Base-by-base conservation (phyloP, 2,888 invertebrate genomes). In the Phlogophora meticulosa region DNA sequence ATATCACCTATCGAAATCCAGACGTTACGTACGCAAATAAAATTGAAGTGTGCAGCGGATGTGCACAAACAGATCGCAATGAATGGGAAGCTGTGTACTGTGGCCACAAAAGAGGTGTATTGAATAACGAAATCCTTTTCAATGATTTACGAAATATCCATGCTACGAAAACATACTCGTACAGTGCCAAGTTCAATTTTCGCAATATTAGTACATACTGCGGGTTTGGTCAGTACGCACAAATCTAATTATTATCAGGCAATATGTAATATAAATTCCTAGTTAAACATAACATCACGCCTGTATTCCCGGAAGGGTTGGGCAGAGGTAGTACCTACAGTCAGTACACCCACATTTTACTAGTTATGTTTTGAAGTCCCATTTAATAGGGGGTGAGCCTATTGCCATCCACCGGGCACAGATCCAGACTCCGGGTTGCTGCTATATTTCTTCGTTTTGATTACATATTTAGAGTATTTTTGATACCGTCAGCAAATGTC, bases 51-150 rank as follows among this genome's bases (percentile, higher is more conserved):
- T 62, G 43, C 48, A 57, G 49, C 82, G 76, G 72, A 80, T 72
- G 63, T 53, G 24, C 24, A 61, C 70, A 80, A 76, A 80, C 80
- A 58, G 61, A 66, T 69, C 36, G 64, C 36, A 62, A 52, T 45
- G 40, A 48, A 13, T 42, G 52, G 34, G 48, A 56, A 51, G 22
- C 42, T 46, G 55, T 38, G 43, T 20, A 46, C 53, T 46, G 57
- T 38, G 42, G 52, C 40, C 28, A 51, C 68, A 43, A 64, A 38
- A 40, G 57, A 61, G 38, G 45, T 45, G 74, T 32, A 55, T 58
- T 74, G 48, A 58, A 45, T 15, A 13, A 36, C 28, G 11, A 38
- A 51, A 9, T 9, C 15, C 42, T 20, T 73, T 40, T 22, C 7
- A 66, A 34, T 32, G 17, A n/a, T 11, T 17, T 9, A 15, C 28